Conservation (phyloP, 2,113 vertebrate genomes). For the Thermophis baileyi region DNA sequence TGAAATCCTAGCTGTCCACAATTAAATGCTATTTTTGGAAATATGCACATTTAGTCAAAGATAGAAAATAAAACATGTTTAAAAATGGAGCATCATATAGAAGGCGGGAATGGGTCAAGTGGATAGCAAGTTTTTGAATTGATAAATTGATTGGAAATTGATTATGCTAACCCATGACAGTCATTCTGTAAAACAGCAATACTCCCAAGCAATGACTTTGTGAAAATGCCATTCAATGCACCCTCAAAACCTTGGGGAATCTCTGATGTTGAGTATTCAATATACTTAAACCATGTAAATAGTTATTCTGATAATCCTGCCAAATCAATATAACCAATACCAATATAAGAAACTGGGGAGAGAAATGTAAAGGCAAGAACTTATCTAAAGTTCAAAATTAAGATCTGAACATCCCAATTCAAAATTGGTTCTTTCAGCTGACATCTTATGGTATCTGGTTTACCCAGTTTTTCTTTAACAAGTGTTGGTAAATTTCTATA, state of each 20-base stretch:
- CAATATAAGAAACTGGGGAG: not conserved
- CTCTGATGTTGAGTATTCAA: not conserved
- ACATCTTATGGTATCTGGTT: not conserved
- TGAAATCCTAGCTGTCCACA: not conserved
- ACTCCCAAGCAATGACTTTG: not conserved
- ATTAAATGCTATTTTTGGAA: not conserved
- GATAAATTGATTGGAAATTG: not conserved
- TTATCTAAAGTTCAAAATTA: not conserved
- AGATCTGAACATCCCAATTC: not conserved
- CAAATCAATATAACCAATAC: not conserved
- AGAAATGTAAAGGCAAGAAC: not conserved
- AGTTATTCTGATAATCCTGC: not conserved
- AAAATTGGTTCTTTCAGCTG: not conserved
- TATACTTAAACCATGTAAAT: not conserved
- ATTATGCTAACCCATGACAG: not conserved
- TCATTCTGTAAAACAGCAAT: not conserved
- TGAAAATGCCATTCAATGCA: not conserved
- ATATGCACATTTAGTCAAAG: not conserved
- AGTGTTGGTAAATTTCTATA: not conserved
- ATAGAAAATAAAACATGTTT: not conserved
- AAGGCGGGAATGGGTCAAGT: not conserved
- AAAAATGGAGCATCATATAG: not conserved
- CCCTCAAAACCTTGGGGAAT: not conserved
- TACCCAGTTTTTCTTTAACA: constrained; percentile 30
- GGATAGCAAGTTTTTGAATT: not conserved